A percentile compares a stretch with the other conserved stretches of the same genome.
These are phyloP conservation scores for Mnemiopsis leidyi DNA, from an alignment of 37 sponge, comb jelly and placozoan species.

Conservation along the genomic window DNA sequence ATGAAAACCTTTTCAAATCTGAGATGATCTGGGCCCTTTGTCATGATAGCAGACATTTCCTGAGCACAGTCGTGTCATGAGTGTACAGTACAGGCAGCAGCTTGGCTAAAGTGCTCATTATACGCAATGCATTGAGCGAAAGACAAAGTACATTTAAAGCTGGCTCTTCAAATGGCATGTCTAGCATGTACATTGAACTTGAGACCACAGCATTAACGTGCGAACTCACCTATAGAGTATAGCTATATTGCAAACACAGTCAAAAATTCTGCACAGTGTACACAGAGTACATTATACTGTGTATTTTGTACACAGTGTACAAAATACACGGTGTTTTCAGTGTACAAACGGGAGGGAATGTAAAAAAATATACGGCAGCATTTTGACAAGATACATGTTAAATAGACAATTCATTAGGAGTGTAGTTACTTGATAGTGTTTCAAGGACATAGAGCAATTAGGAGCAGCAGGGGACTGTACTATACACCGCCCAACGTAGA, in stretches of 20 bases:
- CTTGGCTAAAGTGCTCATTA: no score
- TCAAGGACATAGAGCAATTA: no score
- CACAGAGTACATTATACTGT: not conserved
- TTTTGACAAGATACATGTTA: not conserved
- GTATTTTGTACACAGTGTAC: not conserved
- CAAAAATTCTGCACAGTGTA: no score
- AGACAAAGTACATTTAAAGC: no score
- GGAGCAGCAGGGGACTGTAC: not conserved
- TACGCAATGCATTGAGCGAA: no score
- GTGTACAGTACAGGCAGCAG: not conserved
- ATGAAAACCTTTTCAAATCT: not conserved
- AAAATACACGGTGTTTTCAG: not conserved
- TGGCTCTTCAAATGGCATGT: no score
- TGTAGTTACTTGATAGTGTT: not conserved
- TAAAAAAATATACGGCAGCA: not conserved
- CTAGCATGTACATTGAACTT: no score
- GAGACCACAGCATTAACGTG: no score
- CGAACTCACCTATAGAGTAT: no score
- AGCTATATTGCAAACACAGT: no score
- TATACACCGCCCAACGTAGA: not conserved
- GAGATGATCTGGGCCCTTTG: not conserved
- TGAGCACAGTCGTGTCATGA: not conserved
- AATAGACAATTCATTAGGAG: not conserved
- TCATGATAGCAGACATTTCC: not conserved
- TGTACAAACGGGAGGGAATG: not conserved